Conservation (phyloP, 2,113 vertebrate species). For the Prolemur simus region DNA sequence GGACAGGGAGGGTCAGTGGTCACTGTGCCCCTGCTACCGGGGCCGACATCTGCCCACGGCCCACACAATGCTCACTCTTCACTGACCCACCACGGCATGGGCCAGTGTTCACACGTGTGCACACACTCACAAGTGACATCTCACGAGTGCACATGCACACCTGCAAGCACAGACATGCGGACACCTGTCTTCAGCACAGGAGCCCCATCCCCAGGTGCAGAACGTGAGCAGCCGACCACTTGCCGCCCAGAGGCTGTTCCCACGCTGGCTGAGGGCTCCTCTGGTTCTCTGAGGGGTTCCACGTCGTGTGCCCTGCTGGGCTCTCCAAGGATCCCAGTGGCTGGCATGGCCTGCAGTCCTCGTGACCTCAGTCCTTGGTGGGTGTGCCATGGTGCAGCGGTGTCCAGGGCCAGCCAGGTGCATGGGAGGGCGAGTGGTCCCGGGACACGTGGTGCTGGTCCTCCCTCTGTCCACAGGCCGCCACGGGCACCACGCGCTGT, state of each 20-base stretch:
- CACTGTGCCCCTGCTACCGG: background rate
- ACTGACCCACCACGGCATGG: accelerated
- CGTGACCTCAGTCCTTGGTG: background rate
- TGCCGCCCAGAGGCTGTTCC: accelerated
- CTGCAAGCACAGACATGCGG: background rate
- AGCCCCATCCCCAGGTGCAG: background rate
- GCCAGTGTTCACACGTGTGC: accelerated
- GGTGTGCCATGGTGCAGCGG: accelerated
- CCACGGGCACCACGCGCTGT: no score
- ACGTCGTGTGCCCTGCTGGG: background rate
- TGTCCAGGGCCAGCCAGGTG: background rate
- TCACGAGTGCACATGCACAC: accelerated
- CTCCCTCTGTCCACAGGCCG: no score
- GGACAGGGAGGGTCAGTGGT: background rate
- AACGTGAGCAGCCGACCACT: background rate
- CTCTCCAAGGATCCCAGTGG: background rate
- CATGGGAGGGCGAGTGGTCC: accelerated
- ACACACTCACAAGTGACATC: background rate
- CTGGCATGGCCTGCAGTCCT: accelerated
- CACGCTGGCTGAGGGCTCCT: background rate
- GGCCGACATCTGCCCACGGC: background rate
- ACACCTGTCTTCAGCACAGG: accelerated
- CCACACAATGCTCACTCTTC: accelerated
- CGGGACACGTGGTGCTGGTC: background rate
- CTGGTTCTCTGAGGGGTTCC: background rate